phyloP scores from a whole-genome alignment of 2,888 invertebrate genomes.

The Eretmocerus hayati region DNA sequence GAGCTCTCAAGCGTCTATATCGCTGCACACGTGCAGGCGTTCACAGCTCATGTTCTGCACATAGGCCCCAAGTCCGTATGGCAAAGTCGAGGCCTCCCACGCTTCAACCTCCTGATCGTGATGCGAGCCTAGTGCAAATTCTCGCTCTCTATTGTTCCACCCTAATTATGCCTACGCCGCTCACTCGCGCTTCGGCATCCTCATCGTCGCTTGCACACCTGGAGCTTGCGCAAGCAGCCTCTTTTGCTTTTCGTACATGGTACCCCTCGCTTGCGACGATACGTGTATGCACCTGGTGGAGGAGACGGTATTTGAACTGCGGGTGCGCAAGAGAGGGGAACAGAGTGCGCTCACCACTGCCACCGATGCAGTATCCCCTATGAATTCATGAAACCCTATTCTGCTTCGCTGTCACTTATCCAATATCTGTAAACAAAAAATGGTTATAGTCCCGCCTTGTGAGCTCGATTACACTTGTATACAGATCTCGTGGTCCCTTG shows the following conservation, averaged over 20 bases:
- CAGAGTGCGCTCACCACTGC: too few species aligned
- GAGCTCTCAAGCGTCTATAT: too few species aligned
- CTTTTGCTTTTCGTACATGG: constrained; percentile 2
- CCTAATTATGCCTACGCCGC: too few species aligned
- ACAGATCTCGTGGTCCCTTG: background rate
- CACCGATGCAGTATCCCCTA: constrained; percentile 10
- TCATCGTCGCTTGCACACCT: constrained; percentile 13
- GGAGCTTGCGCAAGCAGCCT: background rate
- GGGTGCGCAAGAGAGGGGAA: too few species aligned
- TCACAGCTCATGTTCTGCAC: too few species aligned
- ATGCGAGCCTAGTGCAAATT: constrained; percentile 41
- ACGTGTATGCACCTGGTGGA: too few species aligned
- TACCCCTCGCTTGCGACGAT: background rate
- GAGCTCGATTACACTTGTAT: background rate
- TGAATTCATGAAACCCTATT: constrained; percentile 35
- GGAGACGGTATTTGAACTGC: too few species aligned
- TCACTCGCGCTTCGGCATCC: constrained; percentile 27
- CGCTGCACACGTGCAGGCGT: too few species aligned
- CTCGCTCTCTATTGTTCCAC: constrained; percentile 46
- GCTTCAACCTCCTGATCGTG: constrained; percentile 37
- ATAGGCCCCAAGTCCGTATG: background rate
- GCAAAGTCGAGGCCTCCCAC: constrained; percentile 39
- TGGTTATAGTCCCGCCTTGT: constrained; percentile 33
- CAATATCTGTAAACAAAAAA: constrained; percentile 47
- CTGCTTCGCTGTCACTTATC: constrained; percentile 43